Evolutionary conservation across 2,888 invertebrate genomes (phyloP).

Genomic region (Limenitis camilla): DNA sequence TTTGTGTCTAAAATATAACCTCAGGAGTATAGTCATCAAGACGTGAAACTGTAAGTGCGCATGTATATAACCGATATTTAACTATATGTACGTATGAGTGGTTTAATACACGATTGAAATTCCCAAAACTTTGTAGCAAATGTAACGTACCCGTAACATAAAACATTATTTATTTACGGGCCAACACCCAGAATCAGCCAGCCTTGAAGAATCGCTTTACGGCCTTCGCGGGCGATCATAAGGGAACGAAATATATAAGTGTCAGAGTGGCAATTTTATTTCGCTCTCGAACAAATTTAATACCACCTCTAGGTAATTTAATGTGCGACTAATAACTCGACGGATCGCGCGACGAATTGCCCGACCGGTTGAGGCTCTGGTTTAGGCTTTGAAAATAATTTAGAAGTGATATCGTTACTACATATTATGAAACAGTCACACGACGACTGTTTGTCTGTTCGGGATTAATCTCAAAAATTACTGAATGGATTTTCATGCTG

Average conservation of each 20-base stretch:
- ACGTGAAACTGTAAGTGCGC: too few relatives aligned
- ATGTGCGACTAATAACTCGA: constrained; percentile 49
- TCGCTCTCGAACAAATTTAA: constrained; percentile 45
- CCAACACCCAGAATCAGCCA: constrained; percentile 27
- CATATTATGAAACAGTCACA: too few relatives aligned
- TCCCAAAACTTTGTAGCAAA: neutral
- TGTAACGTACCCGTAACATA: neutral
- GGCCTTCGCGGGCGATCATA: constrained; percentile 20
- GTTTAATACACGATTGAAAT: neutral
- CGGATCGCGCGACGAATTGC: constrained; percentile 47
- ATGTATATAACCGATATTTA: too few relatives aligned
- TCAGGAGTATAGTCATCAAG: too few relatives aligned
- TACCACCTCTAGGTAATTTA: constrained; percentile 51
- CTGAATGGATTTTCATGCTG: too few relatives aligned
- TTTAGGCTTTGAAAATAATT: neutral
- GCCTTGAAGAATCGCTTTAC: constrained; percentile 23
- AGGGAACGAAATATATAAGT: constrained; percentile 25
- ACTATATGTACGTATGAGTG: neutral
- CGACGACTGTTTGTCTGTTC: too few relatives aligned
- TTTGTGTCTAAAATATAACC: too few relatives aligned
- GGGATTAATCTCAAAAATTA: too few relatives aligned
- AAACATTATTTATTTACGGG: constrained; percentile 12
- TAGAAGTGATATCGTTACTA: neutral
- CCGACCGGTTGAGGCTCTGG: constrained; percentile 30
- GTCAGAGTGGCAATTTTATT: constrained; percentile 48